A percentile compares a stretch with the other conserved stretches of the same genome.
Evolutionary conservation across 1,140 invertebrate species (phyloP).

Genomic region (Cephus cinctus): DNA sequence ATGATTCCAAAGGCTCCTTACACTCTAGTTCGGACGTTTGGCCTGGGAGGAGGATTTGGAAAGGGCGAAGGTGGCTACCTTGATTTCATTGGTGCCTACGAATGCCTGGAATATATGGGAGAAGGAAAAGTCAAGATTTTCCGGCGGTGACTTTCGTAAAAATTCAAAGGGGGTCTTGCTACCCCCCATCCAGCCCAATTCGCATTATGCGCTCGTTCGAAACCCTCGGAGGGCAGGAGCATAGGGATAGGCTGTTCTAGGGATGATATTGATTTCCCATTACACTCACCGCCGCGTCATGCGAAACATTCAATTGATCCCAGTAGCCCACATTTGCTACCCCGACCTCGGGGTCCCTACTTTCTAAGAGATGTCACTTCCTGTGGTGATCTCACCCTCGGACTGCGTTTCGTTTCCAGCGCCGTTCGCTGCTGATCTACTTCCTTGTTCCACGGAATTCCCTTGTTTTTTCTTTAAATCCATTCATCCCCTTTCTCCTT

Average conservation of each 20-base stretch:
- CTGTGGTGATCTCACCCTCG: slow-evolving; percentile 20
- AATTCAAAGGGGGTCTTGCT: no score
- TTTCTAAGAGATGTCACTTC: slow-evolving; percentile 19
- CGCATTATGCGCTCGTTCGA: slow-evolving; percentile 5
- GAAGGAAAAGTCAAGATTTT: no score
- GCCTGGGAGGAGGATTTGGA: background rate
- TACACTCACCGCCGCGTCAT: slow-evolving; percentile 16
- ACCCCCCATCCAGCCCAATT: no score
- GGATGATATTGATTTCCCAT: slow-evolving; percentile 36
- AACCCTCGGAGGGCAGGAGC: slow-evolving; percentile 1
- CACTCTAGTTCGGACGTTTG: slow-evolving; percentile 4
- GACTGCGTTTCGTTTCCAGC: no score
- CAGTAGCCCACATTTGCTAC: slow-evolving; percentile 31
- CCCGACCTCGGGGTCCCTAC: slow-evolving; percentile 2
- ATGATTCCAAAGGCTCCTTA: background rate
- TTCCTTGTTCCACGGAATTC: no score
- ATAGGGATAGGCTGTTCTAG: slow-evolving; percentile 1
- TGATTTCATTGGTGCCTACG: no score
- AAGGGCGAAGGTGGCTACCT: background rate
- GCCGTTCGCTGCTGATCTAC: no score
- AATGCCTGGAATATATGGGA: no score
- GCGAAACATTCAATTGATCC: slow-evolving; percentile 33
- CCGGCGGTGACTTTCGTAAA: no score
- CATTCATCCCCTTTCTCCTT: no score
- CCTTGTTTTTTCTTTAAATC: no score